Percentiles rank a stretch among this genome's conserved stretches.
Evolutionary conservation across 2,888 invertebrate genomes (phyloP).

Genomic region (Andrena flavipes): DNA sequence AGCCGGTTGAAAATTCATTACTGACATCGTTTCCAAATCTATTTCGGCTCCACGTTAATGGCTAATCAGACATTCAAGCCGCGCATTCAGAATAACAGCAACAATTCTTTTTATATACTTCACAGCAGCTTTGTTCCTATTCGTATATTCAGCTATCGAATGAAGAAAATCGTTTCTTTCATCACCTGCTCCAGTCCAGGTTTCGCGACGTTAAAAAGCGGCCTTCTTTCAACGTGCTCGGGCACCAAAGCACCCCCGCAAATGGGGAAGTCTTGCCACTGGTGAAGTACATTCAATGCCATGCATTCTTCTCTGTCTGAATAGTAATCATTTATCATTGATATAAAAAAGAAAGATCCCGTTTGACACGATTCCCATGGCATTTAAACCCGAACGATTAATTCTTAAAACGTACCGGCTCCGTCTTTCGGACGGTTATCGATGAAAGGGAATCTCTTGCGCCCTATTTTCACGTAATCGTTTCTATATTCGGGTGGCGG

Average conservation of each 20-base stretch:
- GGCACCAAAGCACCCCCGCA: slow-evolving; percentile 93
- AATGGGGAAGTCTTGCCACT: slow-evolving; percentile 91
- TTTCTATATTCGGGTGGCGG: slow-evolving; percentile 86
- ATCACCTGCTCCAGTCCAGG: slow-evolving; percentile 91
- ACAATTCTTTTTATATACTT: neutral
- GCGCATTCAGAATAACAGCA: neutral
- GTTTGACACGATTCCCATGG: neutral
- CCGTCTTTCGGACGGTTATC: neutral
- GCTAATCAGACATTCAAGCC: neutral
- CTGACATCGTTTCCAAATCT: neutral
- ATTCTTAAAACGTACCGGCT: slow-evolving; percentile 34
- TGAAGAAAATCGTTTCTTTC: slow-evolving; percentile 10
- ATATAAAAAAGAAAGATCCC: neutral
- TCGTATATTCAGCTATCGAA: neutral
- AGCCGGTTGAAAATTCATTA: neutral
- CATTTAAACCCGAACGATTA: neutral
- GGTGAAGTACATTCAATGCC: slow-evolving; percentile 90
- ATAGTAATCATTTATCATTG: slow-evolving; percentile 44
- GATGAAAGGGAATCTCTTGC: slow-evolving; percentile 79
- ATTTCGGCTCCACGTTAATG: neutral
- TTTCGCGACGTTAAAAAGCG: slow-evolving; percentile 90
- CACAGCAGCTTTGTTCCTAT: neutral
- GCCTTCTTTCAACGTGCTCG: slow-evolving; percentile 96
- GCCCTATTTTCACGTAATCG: slow-evolving; percentile 86
- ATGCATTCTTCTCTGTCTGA: slow-evolving; percentile 90